Conservation (phyloP, 2,797 vertebrate species). For the Anguilla pacifica region DNA sequence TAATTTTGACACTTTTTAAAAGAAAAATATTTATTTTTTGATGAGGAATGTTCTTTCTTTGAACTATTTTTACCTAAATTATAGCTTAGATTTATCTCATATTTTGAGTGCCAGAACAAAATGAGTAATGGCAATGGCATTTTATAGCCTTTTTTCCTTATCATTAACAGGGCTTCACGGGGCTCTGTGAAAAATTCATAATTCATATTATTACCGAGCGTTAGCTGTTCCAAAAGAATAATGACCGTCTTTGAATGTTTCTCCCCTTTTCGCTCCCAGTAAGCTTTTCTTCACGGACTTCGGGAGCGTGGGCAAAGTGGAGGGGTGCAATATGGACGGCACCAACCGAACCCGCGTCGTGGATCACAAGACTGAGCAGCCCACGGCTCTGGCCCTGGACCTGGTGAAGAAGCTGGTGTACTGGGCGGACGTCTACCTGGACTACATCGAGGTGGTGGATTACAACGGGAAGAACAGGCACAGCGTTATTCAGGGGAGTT, state of each 20-base stretch:
- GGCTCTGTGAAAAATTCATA: no score
- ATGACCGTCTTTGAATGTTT: neutral
- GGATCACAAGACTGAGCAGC: slow-evolving; percentile 77
- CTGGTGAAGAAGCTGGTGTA: slow-evolving; percentile 81
- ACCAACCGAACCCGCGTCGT: slow-evolving; percentile 78
- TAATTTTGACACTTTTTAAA: no score
- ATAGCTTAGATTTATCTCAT: no score
- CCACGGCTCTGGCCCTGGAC: slow-evolving; percentile 78
- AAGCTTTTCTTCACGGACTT: slow-evolving; percentile 87
- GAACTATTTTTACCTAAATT: no score
- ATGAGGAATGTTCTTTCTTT: no score
- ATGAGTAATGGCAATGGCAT: no score
- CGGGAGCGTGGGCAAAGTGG: slow-evolving; percentile 78
- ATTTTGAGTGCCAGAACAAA: no score
- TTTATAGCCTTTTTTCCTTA: no score
- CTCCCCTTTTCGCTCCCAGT: slow-evolving; percentile 56
- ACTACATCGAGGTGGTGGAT: slow-evolving; percentile 79
- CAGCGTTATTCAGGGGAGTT: slow-evolving; percentile 69
- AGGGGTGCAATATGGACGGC: slow-evolving; percentile 83
- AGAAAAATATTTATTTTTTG: no score
- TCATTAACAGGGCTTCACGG: no score
- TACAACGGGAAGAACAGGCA: slow-evolving; percentile 80
- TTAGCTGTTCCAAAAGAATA: neutral
- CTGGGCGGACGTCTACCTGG: slow-evolving; percentile 81
- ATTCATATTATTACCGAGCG: no score